Evolutionary conservation across 1,140 invertebrate species (phyloP), one percentile per base, ranked within the genome.

Genomic region (Phthorimaea operculella): DNA sequence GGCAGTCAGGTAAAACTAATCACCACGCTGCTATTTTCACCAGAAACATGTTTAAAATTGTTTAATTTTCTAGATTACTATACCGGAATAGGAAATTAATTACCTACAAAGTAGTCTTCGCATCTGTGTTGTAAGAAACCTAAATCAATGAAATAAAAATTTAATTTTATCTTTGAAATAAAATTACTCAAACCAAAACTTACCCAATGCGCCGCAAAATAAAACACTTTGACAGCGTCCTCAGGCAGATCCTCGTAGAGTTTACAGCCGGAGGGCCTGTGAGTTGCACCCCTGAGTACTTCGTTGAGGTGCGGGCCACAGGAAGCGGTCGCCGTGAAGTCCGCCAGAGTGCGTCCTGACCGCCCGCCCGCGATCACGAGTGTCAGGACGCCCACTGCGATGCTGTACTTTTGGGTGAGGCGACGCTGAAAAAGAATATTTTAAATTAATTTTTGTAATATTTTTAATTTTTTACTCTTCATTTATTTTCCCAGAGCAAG

Each of bases 201-300:
- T 79, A 94, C 93, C 93, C 93, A 94, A 74, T 94, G 90, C 28
- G 93, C 93, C 45, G 93, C 92, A 72, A 95, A 94, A 74, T 94
- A 94, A 63, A 94, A 88, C 11, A 91, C 92, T 68, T 90, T 89
- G 52, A 92, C 88, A 59, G 89, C 89, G 59, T 90, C 86, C 60
- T 66, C 85, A 12, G 87, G 82, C 9, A 90, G 70, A 55, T 89
- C 86, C 45, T 87, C 86, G 63, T 90, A 89, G 21, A 86, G 69
- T 69, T 87, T 75, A 42, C 33, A 66, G 7, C 66, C 62, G 8
- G 51, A 87, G 53, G 88, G 88, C 1, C 89, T 86, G 33, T 91
- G 79, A 94, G 81, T 21, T 87, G 87, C 6, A 90, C 88, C 49
- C 70, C 90, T 80, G 15, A 91, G 79, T 59, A 88, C 86, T 62